Evolutionary conservation across 2,797 vertebrate species (phyloP), one percentile per base, ranked within the genome.

Genomic region (Anniella stebbinsi): DNA sequence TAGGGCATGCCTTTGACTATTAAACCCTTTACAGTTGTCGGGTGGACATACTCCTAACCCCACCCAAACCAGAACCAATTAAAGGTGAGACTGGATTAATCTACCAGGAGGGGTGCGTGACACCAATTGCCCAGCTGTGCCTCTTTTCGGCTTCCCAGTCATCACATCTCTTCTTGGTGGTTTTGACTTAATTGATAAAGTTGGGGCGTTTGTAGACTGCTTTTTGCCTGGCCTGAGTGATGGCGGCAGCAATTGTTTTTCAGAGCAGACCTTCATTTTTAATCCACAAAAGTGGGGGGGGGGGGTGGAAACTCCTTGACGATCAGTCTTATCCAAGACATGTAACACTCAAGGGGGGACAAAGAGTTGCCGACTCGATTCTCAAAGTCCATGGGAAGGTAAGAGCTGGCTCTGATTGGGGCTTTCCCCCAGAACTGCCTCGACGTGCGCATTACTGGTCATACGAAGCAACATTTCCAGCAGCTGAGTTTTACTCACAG

Each of bases 361-460:
- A 4, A 23, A 78, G 36, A 80, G n/a, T 4, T 7, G 21, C 80
- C 8, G 28, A n/a, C 36, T 28, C n/a, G 7, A 5, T 17, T 66
- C 23, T 25, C 15, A 2, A n/a, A 78, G 63, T 33, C 1, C 36
- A n/a, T 13, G 28, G 73, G 57, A 41, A 48, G 25, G 13, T 25
- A 11, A 51, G 54, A 82, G 0, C 2, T 87, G 6, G 17, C 83
- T 1, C 3, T 0, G 0, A 85, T 80, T 0, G 0, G 88, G 11
- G 76, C 90, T 95, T 95, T 93, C 93, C 90, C 87, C 8, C 84
- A 87, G 87, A 69, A 30, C 81, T 4, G 57, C 17, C 38, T 2
- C 9, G 4, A 38, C n/a, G 1, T n/a, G 36, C 38, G 0, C 18
- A 30, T 60, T 4, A 45, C 38, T 51, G 11, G 25, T 84, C 18